Evolutionary conservation across 2,113 vertebrate species (phyloP).

Genomic region (Thomomys bottae): DNA sequence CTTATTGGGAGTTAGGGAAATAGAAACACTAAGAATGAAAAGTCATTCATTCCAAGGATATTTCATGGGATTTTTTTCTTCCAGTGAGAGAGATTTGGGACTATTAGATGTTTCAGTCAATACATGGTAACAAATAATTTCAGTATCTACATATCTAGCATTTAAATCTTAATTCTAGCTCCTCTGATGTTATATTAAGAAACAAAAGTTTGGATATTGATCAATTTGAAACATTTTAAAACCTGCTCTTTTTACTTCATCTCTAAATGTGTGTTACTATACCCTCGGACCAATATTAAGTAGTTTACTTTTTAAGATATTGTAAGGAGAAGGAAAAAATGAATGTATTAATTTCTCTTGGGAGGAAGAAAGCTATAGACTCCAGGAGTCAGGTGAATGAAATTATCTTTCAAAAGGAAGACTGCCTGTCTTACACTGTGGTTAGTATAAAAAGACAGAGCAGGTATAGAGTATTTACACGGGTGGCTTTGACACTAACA

Average conservation of each 20-base stretch:
- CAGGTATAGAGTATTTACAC: background rate
- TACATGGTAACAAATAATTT: background rate
- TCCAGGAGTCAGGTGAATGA: background rate
- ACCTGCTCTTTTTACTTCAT: background rate
- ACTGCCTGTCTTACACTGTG: background rate
- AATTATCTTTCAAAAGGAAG: constrained; percentile 23
- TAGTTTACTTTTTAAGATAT: background rate
- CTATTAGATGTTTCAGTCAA: background rate
- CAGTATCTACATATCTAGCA: rapidly evolving
- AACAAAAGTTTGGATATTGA: background rate
- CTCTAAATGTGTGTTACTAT: background rate
- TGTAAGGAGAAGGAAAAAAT: background rate
- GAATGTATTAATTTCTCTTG: background rate
- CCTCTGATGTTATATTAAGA: background rate
- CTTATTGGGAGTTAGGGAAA: background rate
- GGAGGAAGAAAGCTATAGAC: background rate
- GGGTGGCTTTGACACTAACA: background rate
- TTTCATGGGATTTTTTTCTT: background rate
- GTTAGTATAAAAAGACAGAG: background rate
- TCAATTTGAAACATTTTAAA: background rate
- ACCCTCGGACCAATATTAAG: background rate
- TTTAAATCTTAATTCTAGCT: background rate
- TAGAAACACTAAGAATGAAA: background rate
- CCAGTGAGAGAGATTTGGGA: background rate
- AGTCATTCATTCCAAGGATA: background rate